Evolutionary conservation across 2,113 vertebrate genomes (phyloP).

Genomic region (Rissa tridactyla): DNA sequence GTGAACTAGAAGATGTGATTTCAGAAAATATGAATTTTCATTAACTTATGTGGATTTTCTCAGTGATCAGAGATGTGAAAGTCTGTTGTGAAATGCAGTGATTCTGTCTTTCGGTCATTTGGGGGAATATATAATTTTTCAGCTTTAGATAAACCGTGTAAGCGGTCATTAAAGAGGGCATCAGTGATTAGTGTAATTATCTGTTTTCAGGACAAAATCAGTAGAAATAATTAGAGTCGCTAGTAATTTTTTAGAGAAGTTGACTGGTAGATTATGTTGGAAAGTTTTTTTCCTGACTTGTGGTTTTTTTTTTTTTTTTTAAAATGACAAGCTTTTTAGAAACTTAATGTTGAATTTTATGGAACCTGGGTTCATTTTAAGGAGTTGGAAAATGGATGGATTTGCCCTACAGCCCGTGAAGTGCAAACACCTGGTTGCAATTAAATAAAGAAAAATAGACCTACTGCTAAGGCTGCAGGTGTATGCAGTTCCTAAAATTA

Average conservation of each 20-base stretch:
- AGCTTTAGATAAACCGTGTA: not conserved
- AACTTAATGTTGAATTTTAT: rapidly evolving
- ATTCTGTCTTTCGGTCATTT: not conserved
- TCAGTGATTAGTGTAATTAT: not conserved
- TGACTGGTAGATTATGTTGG: not conserved
- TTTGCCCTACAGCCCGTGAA: not conserved
- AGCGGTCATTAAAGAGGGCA: not conserved
- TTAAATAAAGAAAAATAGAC: not conserved
- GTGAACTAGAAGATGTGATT: not conserved
- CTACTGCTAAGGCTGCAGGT: not conserved
- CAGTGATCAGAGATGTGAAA: not conserved
- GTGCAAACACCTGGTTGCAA: not conserved
- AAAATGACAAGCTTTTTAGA: not conserved
- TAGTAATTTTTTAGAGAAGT: not conserved
- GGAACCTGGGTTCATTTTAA: not conserved
- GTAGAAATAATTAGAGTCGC: not conserved
- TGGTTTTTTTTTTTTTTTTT: not conserved
- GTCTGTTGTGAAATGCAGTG: not conserved
- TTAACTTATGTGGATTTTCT: not conserved
- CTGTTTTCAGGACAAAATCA: not conserved
- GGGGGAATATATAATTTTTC: not conserved
- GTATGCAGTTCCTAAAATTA: not conserved
- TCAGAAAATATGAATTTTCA: not conserved
- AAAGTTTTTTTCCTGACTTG: not conserved
- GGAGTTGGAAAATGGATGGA: not conserved